Evolutionary conservation across 1,140 invertebrate genomes (phyloP), one percentile per base, ranked within the genome.

Genomic region (Hypothenemus hampei): DNA sequence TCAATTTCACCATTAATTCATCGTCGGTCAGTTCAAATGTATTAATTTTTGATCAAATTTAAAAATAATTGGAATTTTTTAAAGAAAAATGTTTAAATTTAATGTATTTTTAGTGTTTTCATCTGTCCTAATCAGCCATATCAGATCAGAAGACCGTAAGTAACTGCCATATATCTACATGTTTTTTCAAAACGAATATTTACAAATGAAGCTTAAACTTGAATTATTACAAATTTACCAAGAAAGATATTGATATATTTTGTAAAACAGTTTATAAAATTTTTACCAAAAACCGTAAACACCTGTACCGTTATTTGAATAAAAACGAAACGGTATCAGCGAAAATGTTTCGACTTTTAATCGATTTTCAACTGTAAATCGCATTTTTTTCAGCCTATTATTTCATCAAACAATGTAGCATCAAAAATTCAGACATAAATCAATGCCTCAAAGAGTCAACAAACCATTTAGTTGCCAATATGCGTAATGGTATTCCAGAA

Each of bases 401-500:
- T 68, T 86, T 81, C 62, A 60, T 86, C n/a, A 78, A 82, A 48
- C 76, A 82, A 47, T 90, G 87, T 63, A 79, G 81, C 1, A 79
- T 74, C 61, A 71, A 73, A 37, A 84, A 87, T 65, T 79, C 81
- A 1, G 73, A 82, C n/a, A 71, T 89, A 1, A 86, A 90, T 60
- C 73, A 76, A 7, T 90, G 87, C 62, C 71, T 90, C 3, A 75
- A 80, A 11, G 78, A 79, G 53, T 83, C 84, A 15, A 84, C 85
- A 50, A 89, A 89, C 66, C 75, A 76, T 46, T 75, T 90, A 19
- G 78, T 83, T 1, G 78, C 82, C 44, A 77, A 82, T 60, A 79
- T 89, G 50, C 78, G 81, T 51, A 58, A 69, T 52, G 82, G 83
- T 36, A 80, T 83, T 36, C 83, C 82, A 6, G 82, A 85, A 65